phyloP scores from a whole-genome alignment of 2,888 invertebrate species.

The Hoplodrina ambigua region DNA sequence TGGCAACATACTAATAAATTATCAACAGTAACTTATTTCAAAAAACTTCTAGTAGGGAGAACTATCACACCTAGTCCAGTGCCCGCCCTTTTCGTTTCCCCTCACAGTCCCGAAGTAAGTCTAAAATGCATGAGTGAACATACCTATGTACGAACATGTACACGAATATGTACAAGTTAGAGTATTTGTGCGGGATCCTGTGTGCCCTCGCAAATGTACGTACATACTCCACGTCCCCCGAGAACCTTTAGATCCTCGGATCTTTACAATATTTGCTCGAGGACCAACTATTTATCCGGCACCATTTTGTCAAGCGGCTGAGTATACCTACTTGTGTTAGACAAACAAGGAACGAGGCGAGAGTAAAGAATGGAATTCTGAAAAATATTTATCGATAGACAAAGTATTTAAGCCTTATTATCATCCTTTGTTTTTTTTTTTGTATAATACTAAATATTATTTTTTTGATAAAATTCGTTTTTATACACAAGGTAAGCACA shows the following conservation, averaged over 20 bases:
- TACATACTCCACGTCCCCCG: constrained; percentile 56
- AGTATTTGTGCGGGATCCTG: constrained; percentile 41
- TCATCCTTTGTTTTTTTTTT: background rate
- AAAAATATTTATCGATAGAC: background rate
- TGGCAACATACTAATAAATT: too few species aligned
- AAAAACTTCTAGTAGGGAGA: background rate
- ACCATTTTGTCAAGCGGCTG: constrained; percentile 55
- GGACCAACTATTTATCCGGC: constrained; percentile 53
- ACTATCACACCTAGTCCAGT: background rate
- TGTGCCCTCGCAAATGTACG: constrained; percentile 50
- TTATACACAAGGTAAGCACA: too few species aligned
- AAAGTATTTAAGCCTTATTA: background rate
- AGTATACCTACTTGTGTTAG: constrained; percentile 20
- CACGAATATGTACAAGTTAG: constrained; percentile 20
- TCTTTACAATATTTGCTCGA: constrained; percentile 58
- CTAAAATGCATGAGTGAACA: constrained; percentile 12
- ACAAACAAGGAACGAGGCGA: constrained; percentile 23
- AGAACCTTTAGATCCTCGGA: constrained; percentile 54
- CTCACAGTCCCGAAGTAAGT: background rate
- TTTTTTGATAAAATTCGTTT: too few species aligned
- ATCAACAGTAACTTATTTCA: background rate
- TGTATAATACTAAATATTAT: too few species aligned
- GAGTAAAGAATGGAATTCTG: constrained; percentile 8
- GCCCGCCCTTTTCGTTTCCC: background rate
- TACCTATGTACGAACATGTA: constrained; percentile 7